Conservation (phyloP, 2,113 vertebrate species). For the Ellobius talpinus region DNA sequence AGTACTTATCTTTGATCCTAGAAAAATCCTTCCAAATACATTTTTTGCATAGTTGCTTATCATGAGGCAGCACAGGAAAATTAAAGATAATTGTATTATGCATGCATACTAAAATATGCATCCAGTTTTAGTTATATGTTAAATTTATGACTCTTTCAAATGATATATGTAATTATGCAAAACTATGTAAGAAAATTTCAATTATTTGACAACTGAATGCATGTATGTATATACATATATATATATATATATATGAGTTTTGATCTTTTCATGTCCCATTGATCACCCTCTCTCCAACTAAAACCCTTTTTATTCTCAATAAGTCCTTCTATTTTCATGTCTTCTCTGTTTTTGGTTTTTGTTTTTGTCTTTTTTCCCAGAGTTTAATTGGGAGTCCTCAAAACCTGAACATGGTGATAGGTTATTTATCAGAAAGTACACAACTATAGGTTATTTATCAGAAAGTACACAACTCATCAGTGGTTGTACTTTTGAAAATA, state of each 20-base stretch:
- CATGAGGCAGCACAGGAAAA: background rate
- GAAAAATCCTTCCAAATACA: conserved; percentile 14
- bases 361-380: background rate
- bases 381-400: background rate
- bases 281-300: background rate
- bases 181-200: conserved; percentile 7
- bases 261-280: background rate
- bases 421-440: background rate
- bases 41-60: conserved; percentile 29
- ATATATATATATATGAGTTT: background rate
- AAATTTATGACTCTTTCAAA: conserved; percentile 16
- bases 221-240: no score
- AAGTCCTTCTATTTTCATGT: background rate
- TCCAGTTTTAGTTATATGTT: background rate
- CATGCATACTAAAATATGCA: background rate
- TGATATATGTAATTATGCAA: background rate
- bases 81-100: background rate
- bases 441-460: background rate
- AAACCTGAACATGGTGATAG: background rate
- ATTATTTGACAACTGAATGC: background rate
- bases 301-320: background rate
- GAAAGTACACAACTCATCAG: background rate
- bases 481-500: background rate
- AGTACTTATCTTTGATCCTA: background rate
- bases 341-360: background rate